Percentiles rank a stretch among this genome's conserved stretches.
Conservation (phyloP, 2,888 invertebrate species). For the Drosophila testacea region DNA sequence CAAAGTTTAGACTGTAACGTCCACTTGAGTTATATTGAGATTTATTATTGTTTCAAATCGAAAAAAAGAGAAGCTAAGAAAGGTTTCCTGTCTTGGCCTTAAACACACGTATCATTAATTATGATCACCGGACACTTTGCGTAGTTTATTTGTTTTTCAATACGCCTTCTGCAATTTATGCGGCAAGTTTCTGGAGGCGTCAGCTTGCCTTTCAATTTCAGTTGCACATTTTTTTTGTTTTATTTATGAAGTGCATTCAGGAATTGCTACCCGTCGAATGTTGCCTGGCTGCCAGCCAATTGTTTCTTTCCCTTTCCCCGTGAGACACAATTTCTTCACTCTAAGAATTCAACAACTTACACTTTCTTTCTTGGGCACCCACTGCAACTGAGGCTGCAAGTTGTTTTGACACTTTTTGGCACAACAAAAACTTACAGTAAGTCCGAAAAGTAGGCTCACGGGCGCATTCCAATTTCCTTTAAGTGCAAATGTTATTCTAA, state of each 20-base stretch:
- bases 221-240: constrained; percentile 39
- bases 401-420: constrained; percentile 77
- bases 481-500: not conserved
- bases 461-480: not conserved
- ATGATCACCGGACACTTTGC: constrained; percentile 52
- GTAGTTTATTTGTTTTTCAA: constrained; percentile 42
- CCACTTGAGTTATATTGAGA: constrained; percentile 78
- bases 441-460: constrained; percentile 34
- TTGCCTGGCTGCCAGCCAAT: constrained; percentile 49
- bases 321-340: not conserved
- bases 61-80: constrained; percentile 17
- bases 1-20: constrained; percentile 72
- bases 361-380: constrained; percentile 52
- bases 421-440: constrained; percentile 52
- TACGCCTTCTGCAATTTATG: constrained; percentile 56
- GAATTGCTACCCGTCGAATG: not conserved
- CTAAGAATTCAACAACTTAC: constrained; percentile 64
- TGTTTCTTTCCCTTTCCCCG: not conserved
- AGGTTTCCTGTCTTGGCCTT: constrained; percentile 12
- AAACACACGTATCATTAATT: constrained; percentile 67
- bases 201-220: constrained; percentile 69
- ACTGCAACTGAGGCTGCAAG: constrained; percentile 53
- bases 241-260: constrained; percentile 52
- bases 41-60: constrained; percentile 60
- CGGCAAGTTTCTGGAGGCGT: constrained; percentile 49